Evolutionary conservation across 1,140 invertebrate genomes (phyloP), one percentile per base, ranked within the genome.

Genomic region (Lysiphlebus fabarum): DNA sequence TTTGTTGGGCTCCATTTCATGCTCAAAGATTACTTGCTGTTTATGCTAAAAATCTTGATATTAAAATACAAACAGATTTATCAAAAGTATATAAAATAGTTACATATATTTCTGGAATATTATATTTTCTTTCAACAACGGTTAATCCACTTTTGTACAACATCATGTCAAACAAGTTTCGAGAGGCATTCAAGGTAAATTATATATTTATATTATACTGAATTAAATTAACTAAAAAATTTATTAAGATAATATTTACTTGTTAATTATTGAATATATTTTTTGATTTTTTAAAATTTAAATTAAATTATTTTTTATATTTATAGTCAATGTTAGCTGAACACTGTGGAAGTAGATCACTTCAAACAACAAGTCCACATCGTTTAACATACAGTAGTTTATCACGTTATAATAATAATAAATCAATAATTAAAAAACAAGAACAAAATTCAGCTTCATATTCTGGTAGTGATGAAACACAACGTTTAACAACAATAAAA

Each of bases 1-100:
- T 95, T 11, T 96, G 93, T 77, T 98, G 93, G 92, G 92, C 92
- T 0, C 94, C 95, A 4, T 96, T 96, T 75, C 94, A 97, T 71
- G 87, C 90, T 0, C 95, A 98, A 70, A 80, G 91, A 8, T 75
- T 94, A 6, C 81, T 91, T 26, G 88, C 88, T 0, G 85, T 90
- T 7, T 90, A 91, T 59, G 86, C 83, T 6, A 33, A 72, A 17
- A 79, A 64, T 1, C 67, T 67, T 7, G 74, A 79, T 61, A 67
- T 79, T 61, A 63, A 67, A 37, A 48, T 60, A 8, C n/a, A 64
- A 54, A 26, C 59, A 43, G 62, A 60, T 51, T 3, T 85, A 6
- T 67, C 82, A 34, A 78, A 75, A 3, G 76, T 84, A n/a, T 88
- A 88, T 69, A 81, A 78, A 8, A 81, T 83, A 26, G 73, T 89